phyloP scores from a whole-genome alignment of 2,888 invertebrate genomes.

The Cartodere bifasciata region DNA sequence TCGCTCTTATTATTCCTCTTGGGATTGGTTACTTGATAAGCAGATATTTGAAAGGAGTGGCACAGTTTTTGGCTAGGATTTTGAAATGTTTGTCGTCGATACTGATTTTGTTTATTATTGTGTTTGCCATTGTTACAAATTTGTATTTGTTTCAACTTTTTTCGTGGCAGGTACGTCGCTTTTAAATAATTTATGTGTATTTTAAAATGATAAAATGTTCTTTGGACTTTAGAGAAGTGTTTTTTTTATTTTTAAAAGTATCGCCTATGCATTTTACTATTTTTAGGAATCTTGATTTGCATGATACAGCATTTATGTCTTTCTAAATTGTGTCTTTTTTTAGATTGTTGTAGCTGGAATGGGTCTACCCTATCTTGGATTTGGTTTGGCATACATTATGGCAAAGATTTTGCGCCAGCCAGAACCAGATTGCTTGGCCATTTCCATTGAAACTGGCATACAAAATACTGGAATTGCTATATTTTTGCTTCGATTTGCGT shows the following conservation, averaged over 20 bases:
- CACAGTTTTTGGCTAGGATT: slow-evolving; percentile 59
- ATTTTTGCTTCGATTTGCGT: slow-evolving; percentile 67
- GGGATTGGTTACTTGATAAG: slow-evolving; percentile 56
- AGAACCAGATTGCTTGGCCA: slow-evolving; percentile 62
- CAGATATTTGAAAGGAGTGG: slow-evolving; percentile 51
- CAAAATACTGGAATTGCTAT: slow-evolving; percentile 91
- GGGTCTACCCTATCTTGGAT: slow-evolving; percentile 73
- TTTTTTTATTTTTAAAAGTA: background rate
- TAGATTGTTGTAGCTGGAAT: slow-evolving; percentile 72
- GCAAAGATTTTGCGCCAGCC: slow-evolving; percentile 50
- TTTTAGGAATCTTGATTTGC: too few relatives aligned
- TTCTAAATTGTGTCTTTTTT: slow-evolving; percentile 15
- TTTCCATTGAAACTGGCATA: slow-evolving; percentile 84
- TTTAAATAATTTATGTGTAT: slow-evolving; percentile 1
- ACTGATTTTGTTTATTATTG: slow-evolving; percentile 68
- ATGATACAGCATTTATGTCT: too few relatives aligned
- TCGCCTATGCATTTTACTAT: too few relatives aligned
- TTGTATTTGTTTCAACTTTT: slow-evolving; percentile 79
- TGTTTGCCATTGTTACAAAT: slow-evolving; percentile 83
- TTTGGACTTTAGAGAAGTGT: background rate
- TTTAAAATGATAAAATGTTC: background rate
- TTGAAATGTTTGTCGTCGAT: slow-evolving; percentile 74
- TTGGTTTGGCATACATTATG: slow-evolving; percentile 50
- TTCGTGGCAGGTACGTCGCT: slow-evolving; percentile 62
- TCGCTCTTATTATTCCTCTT: slow-evolving; percentile 66